Percentiles rank a stretch among this genome's conserved stretches.
Evolutionary conservation across 2,113 vertebrate genomes (phyloP).

Genomic region (Vireo altiloquus): DNA sequence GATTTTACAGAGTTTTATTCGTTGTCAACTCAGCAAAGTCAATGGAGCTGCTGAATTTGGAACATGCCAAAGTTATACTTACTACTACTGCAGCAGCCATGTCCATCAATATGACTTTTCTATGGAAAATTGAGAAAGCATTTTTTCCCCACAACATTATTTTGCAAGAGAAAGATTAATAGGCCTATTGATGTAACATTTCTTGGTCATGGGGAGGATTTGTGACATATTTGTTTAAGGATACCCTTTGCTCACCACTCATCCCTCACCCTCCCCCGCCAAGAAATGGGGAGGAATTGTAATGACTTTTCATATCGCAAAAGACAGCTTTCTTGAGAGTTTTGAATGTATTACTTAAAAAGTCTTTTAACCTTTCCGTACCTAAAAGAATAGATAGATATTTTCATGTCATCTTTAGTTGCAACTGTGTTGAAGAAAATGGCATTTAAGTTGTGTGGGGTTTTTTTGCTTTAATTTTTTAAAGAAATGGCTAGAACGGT

Average conservation of each 20-base stretch:
- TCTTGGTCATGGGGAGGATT: background rate
- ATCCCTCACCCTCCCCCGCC: fast-evolving
- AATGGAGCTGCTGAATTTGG: background rate
- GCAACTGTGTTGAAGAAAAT: background rate
- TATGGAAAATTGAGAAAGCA: background rate
- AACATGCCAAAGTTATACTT: background rate
- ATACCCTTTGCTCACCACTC: fast-evolving
- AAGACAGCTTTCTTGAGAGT: background rate
- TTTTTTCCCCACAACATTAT: background rate
- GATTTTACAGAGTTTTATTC: background rate
- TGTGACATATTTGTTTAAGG: background rate
- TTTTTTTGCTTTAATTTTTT: background rate
- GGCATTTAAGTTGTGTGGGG: background rate
- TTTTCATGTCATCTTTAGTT: background rate
- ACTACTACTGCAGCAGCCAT: background rate
- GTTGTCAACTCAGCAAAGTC: background rate
- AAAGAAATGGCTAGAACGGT: background rate
- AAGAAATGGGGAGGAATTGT: fast-evolving
- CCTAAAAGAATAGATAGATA: background rate
- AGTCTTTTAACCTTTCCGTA: background rate
- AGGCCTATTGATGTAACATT: background rate
- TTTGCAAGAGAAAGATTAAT: background rate
- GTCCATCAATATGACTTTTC: background rate
- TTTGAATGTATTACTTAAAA: background rate
- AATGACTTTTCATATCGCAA: background rate